phyloP scores from a whole-genome alignment of 2,797 vertebrate genomes.

The Ctenopoma kingsleyae region DNA sequence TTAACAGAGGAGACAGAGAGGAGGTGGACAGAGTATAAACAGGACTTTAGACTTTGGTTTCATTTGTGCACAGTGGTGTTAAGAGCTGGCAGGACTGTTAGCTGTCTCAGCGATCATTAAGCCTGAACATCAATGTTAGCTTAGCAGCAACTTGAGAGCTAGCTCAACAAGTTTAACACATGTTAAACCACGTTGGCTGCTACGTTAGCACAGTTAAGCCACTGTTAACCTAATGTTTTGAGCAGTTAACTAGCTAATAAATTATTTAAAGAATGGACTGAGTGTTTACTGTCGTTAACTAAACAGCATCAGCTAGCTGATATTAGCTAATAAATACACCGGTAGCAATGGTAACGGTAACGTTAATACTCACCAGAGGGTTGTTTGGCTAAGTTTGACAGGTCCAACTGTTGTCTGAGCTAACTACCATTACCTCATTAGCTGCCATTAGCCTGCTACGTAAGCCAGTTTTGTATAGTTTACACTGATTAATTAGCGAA shows the following conservation, averaged over 20 bases:
- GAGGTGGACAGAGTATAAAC: not conserved
- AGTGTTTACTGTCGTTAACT: not conserved
- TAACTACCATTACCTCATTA: not conserved
- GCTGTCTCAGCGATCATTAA: not conserved
- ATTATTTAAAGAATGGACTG: not conserved
- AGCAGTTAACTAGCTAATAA: not conserved
- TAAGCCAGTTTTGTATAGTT: no score
- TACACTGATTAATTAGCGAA: not conserved
- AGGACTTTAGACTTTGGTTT: not conserved
- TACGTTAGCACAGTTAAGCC: not conserved
- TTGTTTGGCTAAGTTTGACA: slow-evolving; percentile 16
- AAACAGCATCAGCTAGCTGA: not conserved
- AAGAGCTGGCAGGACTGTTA: not conserved
- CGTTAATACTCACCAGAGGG: slow-evolving; percentile 3
- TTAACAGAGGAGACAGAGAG: no score
- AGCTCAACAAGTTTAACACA: not conserved
- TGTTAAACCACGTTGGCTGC: not conserved
- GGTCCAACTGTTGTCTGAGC: not conserved
- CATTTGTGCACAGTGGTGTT: not conserved
- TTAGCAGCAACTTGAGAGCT: not conserved
- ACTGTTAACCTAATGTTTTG: not conserved
- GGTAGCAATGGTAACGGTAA: not conserved
- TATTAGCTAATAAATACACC: not conserved
- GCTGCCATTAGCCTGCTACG: not conserved
- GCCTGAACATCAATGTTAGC: not conserved